Base-by-base conservation (phyloP, 2,888 invertebrate genomes). In the Eumerus sabulonum region DNA sequence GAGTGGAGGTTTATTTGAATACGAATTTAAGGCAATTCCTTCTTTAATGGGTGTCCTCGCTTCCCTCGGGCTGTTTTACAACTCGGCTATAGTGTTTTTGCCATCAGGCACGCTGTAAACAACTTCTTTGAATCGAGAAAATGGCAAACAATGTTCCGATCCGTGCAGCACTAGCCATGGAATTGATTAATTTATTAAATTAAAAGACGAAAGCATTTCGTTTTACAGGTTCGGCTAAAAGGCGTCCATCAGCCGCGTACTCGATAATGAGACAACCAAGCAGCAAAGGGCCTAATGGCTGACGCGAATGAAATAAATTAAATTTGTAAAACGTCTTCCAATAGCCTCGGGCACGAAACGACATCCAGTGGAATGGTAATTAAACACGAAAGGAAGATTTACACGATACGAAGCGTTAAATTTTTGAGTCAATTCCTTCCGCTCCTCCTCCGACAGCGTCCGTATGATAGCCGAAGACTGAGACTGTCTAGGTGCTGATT, bases 181-280 rank as follows among this genome's bases (percentile, higher is more conserved):
- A 62, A 71, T 71, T 71, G 71, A 71, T 71, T 71, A 71, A 62
- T 71, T 71, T 71, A 71, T 63, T 50, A 63, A 63, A 71, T 63
- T 56, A 62, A 27, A 27, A 7, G 27, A 63, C 62, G 62, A 50
- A 56, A 71, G 54, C 36, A 48, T 62, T 44, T 35, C 48, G 42
- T 19, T 27, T 47, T 54, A 36, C 36, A 27, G 53, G 35, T 18
- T 38, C 16, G n/a, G 13, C 27, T 12, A 7, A 3, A 45, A 44
- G 38, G 60, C 45, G 53, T 44, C 56, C 54, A 59, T 62, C 54
- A n/a, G n/a, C n/a, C n/a, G 71, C 56, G 54, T 63, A 13, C 14
- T 42, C 35, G 71, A 71, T 71, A 71, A 71, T 71, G 71, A 71
- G 62, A 62, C 71, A 62, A 63, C 17, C 51, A 19, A 12, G 11